Evolutionary conservation across 1,140 invertebrate genomes (phyloP), one percentile per base, ranked within the genome.

Genomic region (Linepithema humile): DNA sequence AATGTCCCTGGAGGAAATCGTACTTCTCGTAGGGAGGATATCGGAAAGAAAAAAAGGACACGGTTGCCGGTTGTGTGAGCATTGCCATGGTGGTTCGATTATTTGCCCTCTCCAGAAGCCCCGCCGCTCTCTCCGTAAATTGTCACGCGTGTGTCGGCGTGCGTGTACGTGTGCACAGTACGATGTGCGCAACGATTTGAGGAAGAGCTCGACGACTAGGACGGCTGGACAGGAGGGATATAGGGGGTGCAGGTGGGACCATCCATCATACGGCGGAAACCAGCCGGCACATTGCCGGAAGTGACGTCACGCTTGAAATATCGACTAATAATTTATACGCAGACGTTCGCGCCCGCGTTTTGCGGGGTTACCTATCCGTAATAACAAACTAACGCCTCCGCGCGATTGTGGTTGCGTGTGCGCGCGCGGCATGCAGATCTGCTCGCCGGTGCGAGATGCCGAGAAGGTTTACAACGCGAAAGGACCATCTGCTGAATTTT

Each of bases 251-350:
- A 69, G 83, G 72, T 78, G 65, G 78, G 83, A 88, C 74, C 90
- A 93, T 93, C 90, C 90, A 92, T 93, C 92, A 93, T 93, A 92
- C 77, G 77, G 82, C 91, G 92, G 92, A 93, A 92, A 88, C 89
- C 92, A 91, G 90, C 90, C 91, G 92, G 91, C 92, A 93, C 92
- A 93, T 93, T 92, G 92, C 92, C 91, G 92, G 92, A 93, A 92
- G 91, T 93, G 92, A 93, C 92, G 92, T 92, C 90, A 92, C 75
- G 90, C 85, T 87, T 93, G 91, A 93, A 92, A 92, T 92, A 93
- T 93, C 92, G 92, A 92, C 92, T 92, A 93, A 93, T 93, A 93
- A 93, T 93, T 93, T 93, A 93, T 93, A 92, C 87, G 89, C 92
- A 92, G 92, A 93, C 90, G 90, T 93, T 92, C 85, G 90, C 89